Percentiles rank a stretch among this genome's conserved stretches.
phyloP scores from a whole-genome alignment of 2,113 vertebrate species.

The Rana temporaria region DNA sequence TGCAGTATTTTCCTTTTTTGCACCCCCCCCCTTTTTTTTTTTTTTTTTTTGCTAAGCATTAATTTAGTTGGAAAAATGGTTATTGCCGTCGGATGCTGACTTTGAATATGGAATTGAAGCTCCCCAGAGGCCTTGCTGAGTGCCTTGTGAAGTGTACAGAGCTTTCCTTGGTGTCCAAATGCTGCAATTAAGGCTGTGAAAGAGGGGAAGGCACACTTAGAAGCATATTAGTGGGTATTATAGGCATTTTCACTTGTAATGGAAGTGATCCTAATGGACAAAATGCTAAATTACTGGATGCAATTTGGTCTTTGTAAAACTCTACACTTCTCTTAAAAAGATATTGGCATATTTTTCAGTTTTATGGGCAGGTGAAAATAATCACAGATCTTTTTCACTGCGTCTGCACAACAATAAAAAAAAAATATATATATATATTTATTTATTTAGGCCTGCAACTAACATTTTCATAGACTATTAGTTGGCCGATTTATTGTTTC shows the following conservation, averaged over 20 bases:
- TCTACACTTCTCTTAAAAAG: not conserved
- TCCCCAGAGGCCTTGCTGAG: slow-evolving; percentile 24
- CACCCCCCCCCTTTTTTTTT: too few species aligned
- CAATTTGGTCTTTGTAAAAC: slow-evolving; percentile 25
- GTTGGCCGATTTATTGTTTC: too few species aligned
- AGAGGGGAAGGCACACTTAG: slow-evolving; percentile 24
- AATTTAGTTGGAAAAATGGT: not conserved
- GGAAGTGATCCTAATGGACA: slow-evolving; percentile 44
- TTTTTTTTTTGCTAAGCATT: not conserved
- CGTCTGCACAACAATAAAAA: too few species aligned
- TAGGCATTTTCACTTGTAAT: slow-evolving; percentile 37
- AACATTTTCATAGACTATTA: too few species aligned
- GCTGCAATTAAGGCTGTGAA: slow-evolving; percentile 15
- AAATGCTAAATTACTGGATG: slow-evolving; percentile 33
- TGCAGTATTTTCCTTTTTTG: not conserved
- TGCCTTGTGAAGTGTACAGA: slow-evolving; percentile 27
- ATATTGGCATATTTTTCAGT: not conserved
- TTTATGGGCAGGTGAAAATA: not conserved
- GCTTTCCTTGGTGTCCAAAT: slow-evolving; percentile 6
- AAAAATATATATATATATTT: too few species aligned
- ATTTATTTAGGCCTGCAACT: too few species aligned
- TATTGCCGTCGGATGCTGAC: not conserved
- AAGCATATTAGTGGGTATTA: slow-evolving; percentile 34
- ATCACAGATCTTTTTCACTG: not conserved
- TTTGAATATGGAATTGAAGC: slow-evolving; percentile 6